phyloP scores from a whole-genome alignment of 2,888 invertebrate genomes.

The Coelopa pilipes region DNA sequence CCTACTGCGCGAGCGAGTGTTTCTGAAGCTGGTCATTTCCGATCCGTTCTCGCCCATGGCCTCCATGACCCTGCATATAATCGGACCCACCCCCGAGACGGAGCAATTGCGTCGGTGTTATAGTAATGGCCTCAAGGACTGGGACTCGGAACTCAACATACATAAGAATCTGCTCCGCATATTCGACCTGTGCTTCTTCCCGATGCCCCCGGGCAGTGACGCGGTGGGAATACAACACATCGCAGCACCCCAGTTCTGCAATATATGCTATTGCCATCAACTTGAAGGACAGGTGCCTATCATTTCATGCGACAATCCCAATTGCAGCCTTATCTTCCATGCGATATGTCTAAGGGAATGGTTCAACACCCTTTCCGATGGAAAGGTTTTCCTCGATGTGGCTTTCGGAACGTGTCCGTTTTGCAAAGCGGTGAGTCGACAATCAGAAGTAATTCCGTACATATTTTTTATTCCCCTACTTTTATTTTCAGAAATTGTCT shows the following conservation, averaged over 20 bases:
- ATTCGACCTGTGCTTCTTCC: conserved; percentile 64
- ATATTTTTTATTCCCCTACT: neutral
- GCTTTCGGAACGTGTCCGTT: conserved; percentile 63
- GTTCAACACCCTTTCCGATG: conserved; percentile 61
- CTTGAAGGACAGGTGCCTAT: conserved; percentile 62
- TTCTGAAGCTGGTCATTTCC: conserved; percentile 57
- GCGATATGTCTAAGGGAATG: conserved; percentile 62
- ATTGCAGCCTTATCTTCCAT: conserved; percentile 63
- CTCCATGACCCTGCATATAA: conserved; percentile 58
- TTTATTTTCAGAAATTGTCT: conserved; percentile 60
- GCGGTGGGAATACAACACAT: conserved; percentile 37
- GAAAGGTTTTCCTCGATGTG: conserved; percentile 61
- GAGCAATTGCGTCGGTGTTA: conserved; percentile 55
- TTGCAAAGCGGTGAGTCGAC: conserved; percentile 60
- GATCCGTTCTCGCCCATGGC: conserved; percentile 60
- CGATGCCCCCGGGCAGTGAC: conserved; percentile 51
- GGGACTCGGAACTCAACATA: conserved; percentile 63
- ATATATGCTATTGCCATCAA: conserved; percentile 63
- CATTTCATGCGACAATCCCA: conserved; percentile 62
- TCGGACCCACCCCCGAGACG: conserved; percentile 64
- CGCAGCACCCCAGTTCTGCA: conserved; percentile 54
- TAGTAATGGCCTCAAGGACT: conserved; percentile 59
- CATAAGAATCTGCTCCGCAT: conserved; percentile 64
- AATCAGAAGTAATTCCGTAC: neutral
- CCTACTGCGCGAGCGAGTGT: conserved; percentile 60